These are phyloP conservation scores for Dendrolimus houi DNA, from an alignment of 2,888 invertebrate species.

Conservation along the genomic window DNA sequence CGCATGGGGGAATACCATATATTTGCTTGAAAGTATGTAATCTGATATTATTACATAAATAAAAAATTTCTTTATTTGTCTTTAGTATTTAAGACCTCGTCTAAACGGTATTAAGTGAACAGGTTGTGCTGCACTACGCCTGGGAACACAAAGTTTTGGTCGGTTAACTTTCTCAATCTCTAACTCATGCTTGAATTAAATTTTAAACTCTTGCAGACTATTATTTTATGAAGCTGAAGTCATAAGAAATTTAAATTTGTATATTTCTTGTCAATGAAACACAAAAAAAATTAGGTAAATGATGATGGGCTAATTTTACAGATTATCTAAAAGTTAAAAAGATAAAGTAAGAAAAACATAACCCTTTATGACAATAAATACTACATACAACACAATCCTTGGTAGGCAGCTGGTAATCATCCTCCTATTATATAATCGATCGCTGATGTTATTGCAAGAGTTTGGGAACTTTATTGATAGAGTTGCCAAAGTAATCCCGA, in stretches of 20 bases:
- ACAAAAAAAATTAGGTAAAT: too few species aligned
- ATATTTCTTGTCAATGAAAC: constrained; percentile 2
- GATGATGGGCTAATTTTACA: too few species aligned
- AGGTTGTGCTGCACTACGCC: constrained; percentile 6
- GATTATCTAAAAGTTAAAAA: too few species aligned
- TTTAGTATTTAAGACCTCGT: too few species aligned
- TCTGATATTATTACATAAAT: too few species aligned
- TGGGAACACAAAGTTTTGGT: constrained; percentile 38
- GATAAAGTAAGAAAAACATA: too few species aligned
- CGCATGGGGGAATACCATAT: too few species aligned
- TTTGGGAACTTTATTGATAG: constrained; percentile 64
- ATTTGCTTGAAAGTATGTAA: too few species aligned
- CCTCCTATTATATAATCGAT: constrained; percentile 52
- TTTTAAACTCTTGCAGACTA: constrained; percentile 61
- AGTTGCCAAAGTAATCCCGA: constrained; percentile 63
- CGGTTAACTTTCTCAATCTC: constrained; percentile 62
- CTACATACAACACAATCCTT: constrained; percentile 1
- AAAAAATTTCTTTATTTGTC: too few species aligned
- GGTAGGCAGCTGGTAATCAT: constrained; percentile 27
- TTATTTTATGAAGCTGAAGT: constrained; percentile 54
- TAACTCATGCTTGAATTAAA: constrained; percentile 57
- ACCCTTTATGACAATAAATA: too few species aligned
- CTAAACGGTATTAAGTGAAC: too few species aligned
- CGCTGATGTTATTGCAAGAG: constrained; percentile 63
- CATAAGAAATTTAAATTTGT: constrained; percentile 52